Base-by-base conservation (phyloP, 1,140 invertebrate genomes). In the Scaptomyza hsui region DNA sequence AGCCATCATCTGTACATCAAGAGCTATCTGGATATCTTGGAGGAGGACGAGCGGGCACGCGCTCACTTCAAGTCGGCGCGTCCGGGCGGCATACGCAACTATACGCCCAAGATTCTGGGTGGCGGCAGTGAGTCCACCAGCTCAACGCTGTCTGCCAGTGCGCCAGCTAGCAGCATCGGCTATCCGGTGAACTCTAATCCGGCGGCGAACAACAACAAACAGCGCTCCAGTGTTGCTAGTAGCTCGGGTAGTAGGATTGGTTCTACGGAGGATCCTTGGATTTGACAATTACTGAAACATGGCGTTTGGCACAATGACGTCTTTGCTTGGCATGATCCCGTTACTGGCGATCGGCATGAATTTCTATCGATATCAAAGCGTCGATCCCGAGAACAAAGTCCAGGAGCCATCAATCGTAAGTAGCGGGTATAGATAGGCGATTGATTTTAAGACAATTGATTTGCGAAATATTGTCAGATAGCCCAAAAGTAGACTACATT, bases 351-450 rank as follows among this genome's bases (percentile, higher is more conserved):
- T 96, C 52, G 95, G 95, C 42, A 92, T 97, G 76, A 95, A 96
- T 52, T 96, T 95, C 89, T 95, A 96, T 92, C 94, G 95, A 78
- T 97, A 97, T 92, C 94, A 95, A 80, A 94, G 93, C 74, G 93
- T 94, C 61, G 96, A 97, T 92, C 96, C 96, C 48, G 96, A 98
- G 91, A 94, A 94, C 19, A 95, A 95, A 90, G 94, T 95, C 15
- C 93, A 93, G 57, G 94, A 97, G 86, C 93, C 94, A 42, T 92
- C 92, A 89, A 92, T 94, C 92, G 96, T 96, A 93, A 94, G 93
- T 93, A 68, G 1, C 16, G 26, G 26, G 7, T 6, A 15, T n/a
- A 5, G 7, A n/a, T n/a, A n/a, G n/a, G n/a, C n/a, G n/a, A n/a
- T n/a, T n/a, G n/a, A n/a, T n/a, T n/a, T n/a, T n/a, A n/a, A n/a